phyloP scores from a whole-genome alignment of 2,888 invertebrate species.

The Oasisia sp. region DNA sequence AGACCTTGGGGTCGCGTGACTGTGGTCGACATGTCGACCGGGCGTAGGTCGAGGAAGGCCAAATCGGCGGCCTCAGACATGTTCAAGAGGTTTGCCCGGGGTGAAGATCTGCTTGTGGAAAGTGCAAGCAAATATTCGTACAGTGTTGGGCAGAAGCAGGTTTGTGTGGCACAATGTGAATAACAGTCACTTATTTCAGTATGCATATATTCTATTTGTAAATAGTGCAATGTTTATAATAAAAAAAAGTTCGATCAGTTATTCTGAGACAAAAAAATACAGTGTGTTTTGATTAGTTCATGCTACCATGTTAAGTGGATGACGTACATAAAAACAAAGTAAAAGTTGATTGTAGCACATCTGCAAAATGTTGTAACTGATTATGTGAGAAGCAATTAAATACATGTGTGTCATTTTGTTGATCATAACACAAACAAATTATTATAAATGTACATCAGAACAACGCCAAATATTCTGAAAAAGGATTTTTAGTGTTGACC shows the following conservation, averaged over 20 bases:
- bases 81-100: constrained; percentile 13
- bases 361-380: not conserved
- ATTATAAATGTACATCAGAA: no score
- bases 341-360: no score
- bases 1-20: not conserved
- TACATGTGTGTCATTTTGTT: no score
- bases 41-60: not conserved
- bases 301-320: no score
- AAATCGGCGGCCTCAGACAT: not conserved
- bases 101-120: not conserved
- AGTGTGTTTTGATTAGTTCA: not conserved
- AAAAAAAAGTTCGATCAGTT: not conserved
- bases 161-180: not conserved
- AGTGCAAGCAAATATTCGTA: not conserved
- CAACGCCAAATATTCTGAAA: no score
- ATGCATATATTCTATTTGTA: not conserved
- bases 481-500: no score
- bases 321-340: no score
- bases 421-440: no score
- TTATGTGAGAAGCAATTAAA: not conserved
- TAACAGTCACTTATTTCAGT: not conserved
- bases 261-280: not conserved
- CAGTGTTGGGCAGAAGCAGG: not conserved
- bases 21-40: not conserved
- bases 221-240: not conserved